Evolutionary conservation across 2,113 vertebrate species (phyloP), one percentile per base, ranked within the genome.

Genomic region (human (Homo sapiens)): DNA sequence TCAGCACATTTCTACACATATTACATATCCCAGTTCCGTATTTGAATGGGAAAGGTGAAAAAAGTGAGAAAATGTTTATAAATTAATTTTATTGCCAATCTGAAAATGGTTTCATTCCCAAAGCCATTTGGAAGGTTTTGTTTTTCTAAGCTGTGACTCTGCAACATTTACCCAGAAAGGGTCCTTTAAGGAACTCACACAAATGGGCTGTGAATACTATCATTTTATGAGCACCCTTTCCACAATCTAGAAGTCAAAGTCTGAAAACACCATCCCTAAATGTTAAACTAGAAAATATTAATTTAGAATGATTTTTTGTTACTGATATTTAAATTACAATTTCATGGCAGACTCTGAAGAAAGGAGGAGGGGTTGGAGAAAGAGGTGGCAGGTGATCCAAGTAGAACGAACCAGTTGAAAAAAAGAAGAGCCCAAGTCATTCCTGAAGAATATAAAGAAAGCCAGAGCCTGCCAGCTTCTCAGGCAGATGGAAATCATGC

Each of bases 311-410:
- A 1, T 17, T 88, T 96, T 80, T 68, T 38, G 40, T 82, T 30
- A 40, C 85, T 8, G 13, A 84, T 75, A 90, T 79, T 96, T 89
- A 83, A 90, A 93, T 68, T 43, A 45, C 78, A 90, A 84, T 93
- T 84, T 89, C 82, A 59, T 38, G 40, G 59, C 57, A 90, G 68
- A 73, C 45, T 79, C 45, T 78, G 48, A 22, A 86, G 70, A 10
- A 6, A 93, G 55, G 45, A 92, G n/a, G 64, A 40, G 3, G 8
- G 20, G 16, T 68, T 61, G 40, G 2, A 2, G 70, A 75, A 90
- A 61, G 40, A 81, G 27, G 89, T n/a, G 13, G 23, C 45, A 87
- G 61, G 86, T 57, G 38, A 81, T 87, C 88, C 43, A 50, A 93
- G 68, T 3, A 78, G 43, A 93, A 57, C 64, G 22, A 87, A 10